Conservation (phyloP, 2,113 vertebrate genomes). For the Sisor rabdophorus region DNA sequence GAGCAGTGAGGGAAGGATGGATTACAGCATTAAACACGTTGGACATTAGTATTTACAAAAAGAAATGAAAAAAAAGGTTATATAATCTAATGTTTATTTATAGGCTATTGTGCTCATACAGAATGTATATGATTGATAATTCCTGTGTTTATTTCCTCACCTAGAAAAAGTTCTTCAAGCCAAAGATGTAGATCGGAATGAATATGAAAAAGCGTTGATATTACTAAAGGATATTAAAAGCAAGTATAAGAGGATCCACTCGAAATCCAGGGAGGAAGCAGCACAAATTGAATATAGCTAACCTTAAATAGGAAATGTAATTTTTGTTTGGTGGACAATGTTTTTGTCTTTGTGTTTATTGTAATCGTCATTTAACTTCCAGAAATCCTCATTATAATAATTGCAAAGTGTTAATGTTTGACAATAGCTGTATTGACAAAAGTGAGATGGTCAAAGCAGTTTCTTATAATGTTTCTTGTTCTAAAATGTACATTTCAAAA, state of each 20-base stretch:
- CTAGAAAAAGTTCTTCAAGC: slow-evolving; percentile 50
- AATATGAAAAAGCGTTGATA: slow-evolving; percentile 55
- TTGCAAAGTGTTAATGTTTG: too few species aligned
- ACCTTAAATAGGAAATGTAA: not conserved
- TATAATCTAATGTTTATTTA: too few species aligned
- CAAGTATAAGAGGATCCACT: slow-evolving; percentile 55
- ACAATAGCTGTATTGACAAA: too few species aligned
- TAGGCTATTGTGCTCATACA: not conserved
- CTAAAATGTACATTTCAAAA: too few species aligned
- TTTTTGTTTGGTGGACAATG: not conserved
- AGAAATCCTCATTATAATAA: not conserved
- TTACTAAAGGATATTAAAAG: slow-evolving; percentile 62
- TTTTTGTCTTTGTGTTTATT: not conserved
- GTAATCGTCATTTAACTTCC: not conserved
- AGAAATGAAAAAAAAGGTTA: not conserved
- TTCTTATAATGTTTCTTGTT: too few species aligned
- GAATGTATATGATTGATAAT: not conserved
- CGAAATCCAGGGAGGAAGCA: slow-evolving; percentile 50
- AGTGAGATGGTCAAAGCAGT: too few species aligned
- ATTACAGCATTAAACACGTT: not conserved
- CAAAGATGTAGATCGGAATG: slow-evolving; percentile 33
- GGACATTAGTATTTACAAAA: not conserved
- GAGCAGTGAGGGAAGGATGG: slow-evolving; percentile 14
- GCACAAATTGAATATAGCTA: slow-evolving; percentile 27
- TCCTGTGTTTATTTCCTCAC: slow-evolving; percentile 19